Evolutionary conservation across 53 echinoderm and acorn worm species (phyloP).

Genomic region (Temnopleurus reevesii): DNA sequence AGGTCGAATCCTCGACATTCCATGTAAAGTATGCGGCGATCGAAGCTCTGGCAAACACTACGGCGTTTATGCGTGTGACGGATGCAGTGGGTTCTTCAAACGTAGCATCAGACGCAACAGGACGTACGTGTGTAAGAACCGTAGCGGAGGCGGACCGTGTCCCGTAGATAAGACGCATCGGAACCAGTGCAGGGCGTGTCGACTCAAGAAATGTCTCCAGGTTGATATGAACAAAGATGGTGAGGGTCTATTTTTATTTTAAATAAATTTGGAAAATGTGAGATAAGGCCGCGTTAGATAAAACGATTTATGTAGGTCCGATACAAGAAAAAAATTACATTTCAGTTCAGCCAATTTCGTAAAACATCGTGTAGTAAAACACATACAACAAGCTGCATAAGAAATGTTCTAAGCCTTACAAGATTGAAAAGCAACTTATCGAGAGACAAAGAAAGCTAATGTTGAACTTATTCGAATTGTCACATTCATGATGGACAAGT

Average conservation of each 20-base stretch:
- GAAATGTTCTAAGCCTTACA: too few relatives aligned
- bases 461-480: too few relatives aligned
- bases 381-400: too few relatives aligned
- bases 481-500: too few relatives aligned
- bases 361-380: too few relatives aligned
- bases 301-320: neutral
- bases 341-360: too few relatives aligned
- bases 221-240: constrained; percentile 98
- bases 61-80: constrained; percentile 95
- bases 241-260: constrained; percentile 37
- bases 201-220: constrained; percentile 89
- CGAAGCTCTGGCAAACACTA: constrained; percentile 96
- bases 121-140: constrained; percentile 87
- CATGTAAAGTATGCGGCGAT: constrained; percentile 95
- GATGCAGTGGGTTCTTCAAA: constrained; percentile 97
- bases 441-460: too few relatives aligned
- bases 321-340: too few relatives aligned
- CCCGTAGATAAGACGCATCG: constrained; percentile 96
- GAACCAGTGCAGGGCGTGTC: constrained; percentile 91
- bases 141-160: constrained; percentile 77
- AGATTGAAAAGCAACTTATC: too few relatives aligned
- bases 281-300: neutral
- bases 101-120: constrained; percentile 87
- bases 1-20: constrained; percentile 96
- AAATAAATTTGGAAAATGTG: neutral